These are phyloP conservation scores for Silurus asotus DNA, from an alignment of 2,113 vertebrate genomes.

Conservation along the genomic window DNA sequence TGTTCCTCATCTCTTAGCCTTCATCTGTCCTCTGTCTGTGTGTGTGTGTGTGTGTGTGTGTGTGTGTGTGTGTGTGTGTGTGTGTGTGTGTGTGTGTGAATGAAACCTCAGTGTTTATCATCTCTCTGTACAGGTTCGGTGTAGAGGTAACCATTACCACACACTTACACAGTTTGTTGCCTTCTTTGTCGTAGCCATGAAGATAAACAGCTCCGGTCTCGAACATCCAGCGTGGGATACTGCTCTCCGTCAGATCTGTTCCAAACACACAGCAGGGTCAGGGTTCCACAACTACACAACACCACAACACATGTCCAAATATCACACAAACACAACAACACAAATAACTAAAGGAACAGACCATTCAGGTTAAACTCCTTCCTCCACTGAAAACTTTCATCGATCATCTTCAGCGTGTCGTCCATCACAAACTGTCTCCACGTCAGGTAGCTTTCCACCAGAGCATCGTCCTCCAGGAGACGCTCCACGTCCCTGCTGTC, in stretches of 20 bases:
- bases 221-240: conserved; percentile 88
- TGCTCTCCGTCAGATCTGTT: conserved; percentile 87
- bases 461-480: conserved; percentile 81
- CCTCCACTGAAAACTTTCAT: conserved; percentile 94
- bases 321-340: background rate
- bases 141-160: background rate
- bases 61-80: too few relatives aligned
- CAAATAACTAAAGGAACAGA: conserved; percentile 57
- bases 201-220: conserved; percentile 87
- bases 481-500: conserved; percentile 90
- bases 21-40: too few relatives aligned
- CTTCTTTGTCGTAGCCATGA: conserved; percentile 96
- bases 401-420: conserved; percentile 93
- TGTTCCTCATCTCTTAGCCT: too few relatives aligned
- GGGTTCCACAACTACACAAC: too few relatives aligned
- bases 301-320: too few relatives aligned
- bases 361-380: conserved; percentile 88
- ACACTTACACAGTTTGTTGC: conserved; percentile 92
- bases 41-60: too few relatives aligned
- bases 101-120: too few relatives aligned
- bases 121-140: too few relatives aligned
- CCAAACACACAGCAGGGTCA: background rate
- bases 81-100: too few relatives aligned
- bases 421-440: conserved; percentile 84
- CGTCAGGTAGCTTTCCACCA: conserved; percentile 82